Evolutionary conservation across 2,888 invertebrate species (phyloP).

Genomic region (Heliconius hortense): DNA sequence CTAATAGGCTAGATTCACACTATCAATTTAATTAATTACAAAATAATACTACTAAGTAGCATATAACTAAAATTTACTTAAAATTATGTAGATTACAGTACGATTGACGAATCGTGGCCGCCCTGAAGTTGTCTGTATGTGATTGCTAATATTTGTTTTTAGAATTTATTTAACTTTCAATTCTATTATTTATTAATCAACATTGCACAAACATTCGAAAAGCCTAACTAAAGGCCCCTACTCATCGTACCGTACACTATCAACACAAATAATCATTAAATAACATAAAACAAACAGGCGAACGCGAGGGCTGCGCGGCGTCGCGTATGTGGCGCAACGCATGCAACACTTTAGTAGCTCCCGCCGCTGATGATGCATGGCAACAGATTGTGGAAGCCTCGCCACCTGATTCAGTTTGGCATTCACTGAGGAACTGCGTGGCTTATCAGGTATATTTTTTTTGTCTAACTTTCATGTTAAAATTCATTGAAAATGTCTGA

Average conservation of each 20-base stretch:
- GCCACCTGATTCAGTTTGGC: conserved; percentile 66
- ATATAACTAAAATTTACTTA: not conserved
- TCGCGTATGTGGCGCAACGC: conserved; percentile 70
- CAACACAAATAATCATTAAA: not conserved
- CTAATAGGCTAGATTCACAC: not conserved
- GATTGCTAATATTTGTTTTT: no score
- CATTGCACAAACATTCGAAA: not conserved
- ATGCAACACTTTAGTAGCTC: conserved; percentile 61
- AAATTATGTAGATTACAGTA: not conserved
- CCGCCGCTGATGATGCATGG: conserved; percentile 65
- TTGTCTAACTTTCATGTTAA: not conserved
- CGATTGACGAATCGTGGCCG: not conserved
- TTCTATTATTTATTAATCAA: no score
- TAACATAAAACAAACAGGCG: conserved; percentile 43
- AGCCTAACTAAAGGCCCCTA: not conserved
- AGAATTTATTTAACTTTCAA: no score
- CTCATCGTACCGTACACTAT: conserved; percentile 2
- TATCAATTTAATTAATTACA: no score
- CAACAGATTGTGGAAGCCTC: conserved; percentile 57
- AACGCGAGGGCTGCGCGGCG: conserved; percentile 62
- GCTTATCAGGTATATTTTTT: conserved; percentile 65
- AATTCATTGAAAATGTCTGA: no score
- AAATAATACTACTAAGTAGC: not conserved
- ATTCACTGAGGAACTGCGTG: conserved; percentile 70
- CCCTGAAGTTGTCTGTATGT: not conserved